phyloP scores from a whole-genome alignment of 2,888 invertebrate species.

The Ferrisia virgata region DNA sequence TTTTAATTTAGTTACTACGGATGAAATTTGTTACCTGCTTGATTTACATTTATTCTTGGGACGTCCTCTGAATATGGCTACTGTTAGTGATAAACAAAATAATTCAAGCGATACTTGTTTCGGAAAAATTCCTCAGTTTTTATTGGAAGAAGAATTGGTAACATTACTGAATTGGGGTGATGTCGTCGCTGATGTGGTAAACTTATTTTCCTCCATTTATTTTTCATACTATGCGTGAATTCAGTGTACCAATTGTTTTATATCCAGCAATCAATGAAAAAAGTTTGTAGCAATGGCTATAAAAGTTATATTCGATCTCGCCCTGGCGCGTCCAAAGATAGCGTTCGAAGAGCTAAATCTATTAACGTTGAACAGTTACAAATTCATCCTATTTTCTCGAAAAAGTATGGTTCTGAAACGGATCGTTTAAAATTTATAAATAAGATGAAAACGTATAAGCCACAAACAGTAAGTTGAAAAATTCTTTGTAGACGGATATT shows the following conservation, averaged over 20 bases:
- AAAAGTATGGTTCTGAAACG: slow-evolving; percentile 52
- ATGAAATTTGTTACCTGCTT: slow-evolving; percentile 88
- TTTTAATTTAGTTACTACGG: slow-evolving; percentile 82
- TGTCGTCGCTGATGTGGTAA: slow-evolving; percentile 70
- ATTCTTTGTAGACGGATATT: background rate
- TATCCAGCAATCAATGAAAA: slow-evolving; percentile 61
- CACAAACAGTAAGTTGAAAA: slow-evolving; percentile 64
- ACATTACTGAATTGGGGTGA: slow-evolving; percentile 72
- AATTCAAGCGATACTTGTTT: slow-evolving; percentile 62
- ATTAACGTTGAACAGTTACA: slow-evolving; percentile 59
- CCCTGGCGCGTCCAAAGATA: slow-evolving; percentile 84
- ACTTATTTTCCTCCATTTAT: background rate
- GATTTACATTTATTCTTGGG: slow-evolving; percentile 94
- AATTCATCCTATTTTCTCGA: slow-evolving; percentile 64
- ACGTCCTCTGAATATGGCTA: slow-evolving; percentile 62
- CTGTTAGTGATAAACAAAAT: slow-evolving; percentile 55
- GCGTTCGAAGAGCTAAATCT: slow-evolving; percentile 79
- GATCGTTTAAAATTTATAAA: slow-evolving; percentile 59
- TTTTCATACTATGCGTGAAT: background rate
- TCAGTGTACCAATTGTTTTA: background rate
- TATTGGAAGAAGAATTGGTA: slow-evolving; percentile 75
- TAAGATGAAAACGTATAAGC: slow-evolving; percentile 71
- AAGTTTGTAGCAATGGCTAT: slow-evolving; percentile 84
- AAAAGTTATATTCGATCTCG: slow-evolving; percentile 84
- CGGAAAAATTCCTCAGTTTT: slow-evolving; percentile 76